Conservation (phyloP, 1,140 invertebrate species). For the Rhyacophila brunnea region DNA sequence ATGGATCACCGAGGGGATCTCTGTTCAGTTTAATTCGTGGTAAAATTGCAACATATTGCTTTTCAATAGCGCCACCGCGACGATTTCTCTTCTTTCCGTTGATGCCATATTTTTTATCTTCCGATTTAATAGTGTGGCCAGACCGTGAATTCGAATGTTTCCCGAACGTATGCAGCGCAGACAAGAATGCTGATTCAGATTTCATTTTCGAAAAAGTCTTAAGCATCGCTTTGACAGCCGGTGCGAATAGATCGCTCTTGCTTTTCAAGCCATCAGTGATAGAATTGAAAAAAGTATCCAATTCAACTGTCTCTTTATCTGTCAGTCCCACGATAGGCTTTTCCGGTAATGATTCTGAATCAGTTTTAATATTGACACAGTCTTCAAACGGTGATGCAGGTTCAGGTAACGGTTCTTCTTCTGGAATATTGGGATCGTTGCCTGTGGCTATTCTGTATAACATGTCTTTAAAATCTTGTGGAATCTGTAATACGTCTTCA, state of each 20-base stretch:
- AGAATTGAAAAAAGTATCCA: constrained; percentile 17
- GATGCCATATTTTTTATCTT: constrained; percentile 4
- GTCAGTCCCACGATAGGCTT: constrained; percentile 2
- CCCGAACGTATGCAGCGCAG: constrained; percentile 25
- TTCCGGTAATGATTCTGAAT: not conserved
- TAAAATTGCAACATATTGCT: constrained; percentile 14
- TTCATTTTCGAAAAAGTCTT: constrained; percentile 25
- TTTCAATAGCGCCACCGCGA: not conserved
- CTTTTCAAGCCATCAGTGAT: constrained; percentile 28
- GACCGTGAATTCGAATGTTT: constrained; percentile 4
- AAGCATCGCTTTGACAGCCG: constrained; percentile 28
- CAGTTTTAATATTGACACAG: constrained; percentile 1
- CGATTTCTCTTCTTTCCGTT: constrained; percentile 2
- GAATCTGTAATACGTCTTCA: constrained; percentile 5
- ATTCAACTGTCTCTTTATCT: constrained; percentile 19
- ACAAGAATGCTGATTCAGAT: constrained; percentile 19
- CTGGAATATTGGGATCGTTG: constrained; percentile 2
- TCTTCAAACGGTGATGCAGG: constrained; percentile 11
- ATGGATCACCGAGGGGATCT: constrained; percentile 8
- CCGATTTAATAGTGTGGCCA: not conserved
- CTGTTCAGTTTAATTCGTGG: constrained; percentile 1
- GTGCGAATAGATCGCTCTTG: constrained; percentile 24
- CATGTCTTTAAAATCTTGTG: constrained; percentile 29
- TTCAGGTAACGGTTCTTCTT: constrained; percentile 7
- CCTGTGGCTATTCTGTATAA: constrained; percentile 26